Conservation (phyloP, 2,888 invertebrate genomes). For the Falcaria lacertinaria region DNA sequence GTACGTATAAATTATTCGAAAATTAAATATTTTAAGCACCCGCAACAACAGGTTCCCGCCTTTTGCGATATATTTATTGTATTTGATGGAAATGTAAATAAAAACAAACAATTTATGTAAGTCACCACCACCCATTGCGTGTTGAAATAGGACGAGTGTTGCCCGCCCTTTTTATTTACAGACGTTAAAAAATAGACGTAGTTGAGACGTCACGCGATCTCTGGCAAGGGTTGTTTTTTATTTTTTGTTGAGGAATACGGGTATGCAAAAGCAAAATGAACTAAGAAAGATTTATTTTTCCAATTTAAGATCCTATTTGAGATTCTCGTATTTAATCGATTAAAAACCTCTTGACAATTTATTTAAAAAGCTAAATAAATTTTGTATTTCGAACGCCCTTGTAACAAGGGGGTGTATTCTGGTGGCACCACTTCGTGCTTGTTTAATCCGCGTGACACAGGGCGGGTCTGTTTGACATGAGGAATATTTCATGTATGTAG, state of each 20-base stretch:
- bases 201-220: slow-evolving; percentile 29
- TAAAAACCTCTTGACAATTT: no score
- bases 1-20: no score
- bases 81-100: neutral
- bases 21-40: no score
- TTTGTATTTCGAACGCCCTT: neutral
- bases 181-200: slow-evolving; percentile 24
- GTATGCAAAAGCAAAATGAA: slow-evolving; percentile 23
- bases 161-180: slow-evolving; percentile 31
- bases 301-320: no score
- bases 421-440: slow-evolving; percentile 8
- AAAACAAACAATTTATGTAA: slow-evolving; percentile 20
- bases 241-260: neutral
- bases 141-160: slow-evolving; percentile 35
- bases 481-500: neutral
- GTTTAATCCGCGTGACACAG: slow-evolving; percentile 13
- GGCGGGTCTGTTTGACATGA: slow-evolving; percentile 6
- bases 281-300: slow-evolving; percentile 24
- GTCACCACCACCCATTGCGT: slow-evolving; percentile 41
- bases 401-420: slow-evolving; percentile 4
- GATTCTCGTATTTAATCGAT: no score
- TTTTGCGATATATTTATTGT: no score
- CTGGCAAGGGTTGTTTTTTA: slow-evolving; percentile 3
- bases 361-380: no score
- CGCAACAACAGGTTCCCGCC: no score